These are phyloP conservation scores for Sprattus sprattus DNA, from an alignment of 2,113 vertebrate species.

Conservation along the genomic window DNA sequence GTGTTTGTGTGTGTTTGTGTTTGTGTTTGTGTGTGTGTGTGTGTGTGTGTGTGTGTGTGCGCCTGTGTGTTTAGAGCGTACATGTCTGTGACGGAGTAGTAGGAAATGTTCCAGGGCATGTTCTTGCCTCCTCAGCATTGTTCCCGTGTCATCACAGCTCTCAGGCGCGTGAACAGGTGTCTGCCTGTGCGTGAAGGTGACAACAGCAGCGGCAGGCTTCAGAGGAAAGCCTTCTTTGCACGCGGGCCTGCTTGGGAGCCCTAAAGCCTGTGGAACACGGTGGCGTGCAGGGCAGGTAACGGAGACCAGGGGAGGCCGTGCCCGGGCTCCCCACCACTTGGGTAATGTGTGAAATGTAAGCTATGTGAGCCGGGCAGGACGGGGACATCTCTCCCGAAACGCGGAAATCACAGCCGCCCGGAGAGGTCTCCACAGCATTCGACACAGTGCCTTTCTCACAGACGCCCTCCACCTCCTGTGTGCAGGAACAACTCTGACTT, in stretches of 20 bases:
- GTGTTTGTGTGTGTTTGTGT: too few relatives aligned
- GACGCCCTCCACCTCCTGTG: neutral
- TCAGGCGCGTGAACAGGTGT: neutral
- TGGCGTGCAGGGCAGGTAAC: neutral
- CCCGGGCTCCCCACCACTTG: neutral
- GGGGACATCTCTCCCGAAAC: neutral
- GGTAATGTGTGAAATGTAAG: slow-evolving; percentile 14
- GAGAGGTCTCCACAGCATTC: slow-evolving; percentile 6
- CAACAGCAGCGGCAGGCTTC: neutral
- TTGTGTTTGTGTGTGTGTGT: too few relatives aligned
- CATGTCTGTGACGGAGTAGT: neutral
- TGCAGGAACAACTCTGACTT: neutral
- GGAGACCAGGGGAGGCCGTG: too few relatives aligned
- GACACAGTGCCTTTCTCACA: slow-evolving; percentile 22
- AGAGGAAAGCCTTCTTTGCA: neutral
- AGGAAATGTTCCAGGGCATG: slow-evolving; percentile 2
- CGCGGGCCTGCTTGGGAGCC: neutral
- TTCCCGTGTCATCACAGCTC: neutral
- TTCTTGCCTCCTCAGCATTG: slow-evolving; percentile 11
- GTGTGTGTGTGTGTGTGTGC: neutral
- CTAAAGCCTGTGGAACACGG: neutral
- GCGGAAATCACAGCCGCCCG: neutral
- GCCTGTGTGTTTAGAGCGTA: neutral
- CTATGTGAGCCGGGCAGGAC: slow-evolving; percentile 6
- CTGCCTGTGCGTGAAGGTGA: neutral